Evolutionary conservation across 2,797 vertebrate genomes (phyloP).

Genomic region (Morus bassanus): DNA sequence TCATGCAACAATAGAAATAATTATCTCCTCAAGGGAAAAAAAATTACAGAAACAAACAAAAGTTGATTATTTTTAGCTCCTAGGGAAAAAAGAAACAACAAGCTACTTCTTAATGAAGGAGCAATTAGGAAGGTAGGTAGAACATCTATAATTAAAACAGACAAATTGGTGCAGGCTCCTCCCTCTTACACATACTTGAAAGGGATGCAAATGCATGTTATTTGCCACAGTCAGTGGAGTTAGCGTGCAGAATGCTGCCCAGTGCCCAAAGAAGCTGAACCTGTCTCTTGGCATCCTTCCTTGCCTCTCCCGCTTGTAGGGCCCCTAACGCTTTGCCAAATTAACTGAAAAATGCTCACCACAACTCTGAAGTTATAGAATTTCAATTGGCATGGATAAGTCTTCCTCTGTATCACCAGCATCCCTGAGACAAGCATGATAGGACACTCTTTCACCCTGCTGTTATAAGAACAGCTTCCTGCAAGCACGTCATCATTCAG

Average conservation of each 20-base stretch:
- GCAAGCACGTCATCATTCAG: background rate
- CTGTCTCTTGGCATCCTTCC: background rate
- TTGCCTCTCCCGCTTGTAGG: background rate
- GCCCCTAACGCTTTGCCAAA: background rate
- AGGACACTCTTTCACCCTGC: background rate
- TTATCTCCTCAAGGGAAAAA: conserved; percentile 75
- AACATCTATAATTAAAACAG: conserved; percentile 68
- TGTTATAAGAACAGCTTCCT: background rate
- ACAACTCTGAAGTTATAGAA: background rate
- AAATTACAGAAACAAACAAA: conserved; percentile 76
- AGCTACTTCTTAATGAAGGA: conserved; percentile 69
- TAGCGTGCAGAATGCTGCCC: background rate
- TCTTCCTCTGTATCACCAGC: background rate
- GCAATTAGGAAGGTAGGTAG: conserved; percentile 73
- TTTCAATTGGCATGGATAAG: background rate
- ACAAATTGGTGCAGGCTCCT: conserved; percentile 59
- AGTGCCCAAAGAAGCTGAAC: background rate
- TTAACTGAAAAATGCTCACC: background rate
- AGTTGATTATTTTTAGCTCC: conserved; percentile 77
- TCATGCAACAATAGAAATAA: conserved; percentile 78
- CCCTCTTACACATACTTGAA: background rate
- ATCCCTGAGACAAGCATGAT: background rate
- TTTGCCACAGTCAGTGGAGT: background rate
- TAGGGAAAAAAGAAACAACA: conserved; percentile 63
- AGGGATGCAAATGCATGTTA: background rate